Base-by-base conservation (phyloP, 2,888 invertebrate species). In the Nemoura dubitans region DNA sequence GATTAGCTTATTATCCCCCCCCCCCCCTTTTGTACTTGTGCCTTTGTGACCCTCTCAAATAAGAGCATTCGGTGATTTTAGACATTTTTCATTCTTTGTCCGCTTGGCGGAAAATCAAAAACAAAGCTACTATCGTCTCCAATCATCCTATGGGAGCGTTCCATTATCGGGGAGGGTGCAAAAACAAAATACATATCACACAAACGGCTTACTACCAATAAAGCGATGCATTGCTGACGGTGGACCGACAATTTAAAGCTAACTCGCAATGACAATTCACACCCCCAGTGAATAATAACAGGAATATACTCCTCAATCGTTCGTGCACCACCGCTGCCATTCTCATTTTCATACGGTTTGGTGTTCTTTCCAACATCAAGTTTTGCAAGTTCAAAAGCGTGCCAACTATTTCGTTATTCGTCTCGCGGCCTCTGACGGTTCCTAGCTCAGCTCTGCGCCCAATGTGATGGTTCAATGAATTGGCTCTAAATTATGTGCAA, bases 401-500 rank as follows among this genome's bases (percentile, higher is more conserved):
- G 59, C 59, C 21, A 21, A 59, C 59, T 59, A 21, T 59, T 21
- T 21, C 21, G 59, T 16, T 59, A 59, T 2, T 59, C 36, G 36
- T 36, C 36, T 21, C 59, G 1, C 14, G 59, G 59, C 59, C 59
- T 16, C 59, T 10, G 59, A 10, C 21, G 21, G 16, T 16, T 59
- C 21, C 6, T 36, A 36, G 36, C 36, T 36, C 5, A 36, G 36
- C 36, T 36, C 3, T 36, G 36, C 36, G 21, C 59, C 59, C 59
- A 21, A 2, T 21, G 59, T 59, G 59, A 59, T 59, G 59, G 3
- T 59, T 21, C 59, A 59, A 59, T 59, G 16, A 59, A 21, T 21
- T 59, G 59, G 59, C 59, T 59, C 14, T 59, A 59, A 59, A 59
- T 59, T 59, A 59, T 59, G 59, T 59, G 59, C 59, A 36, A 59